Evolutionary conservation across 2,888 invertebrate species (phyloP), one percentile per base, ranked within the genome.

Genomic region (Drosophila pegasa): DNA sequence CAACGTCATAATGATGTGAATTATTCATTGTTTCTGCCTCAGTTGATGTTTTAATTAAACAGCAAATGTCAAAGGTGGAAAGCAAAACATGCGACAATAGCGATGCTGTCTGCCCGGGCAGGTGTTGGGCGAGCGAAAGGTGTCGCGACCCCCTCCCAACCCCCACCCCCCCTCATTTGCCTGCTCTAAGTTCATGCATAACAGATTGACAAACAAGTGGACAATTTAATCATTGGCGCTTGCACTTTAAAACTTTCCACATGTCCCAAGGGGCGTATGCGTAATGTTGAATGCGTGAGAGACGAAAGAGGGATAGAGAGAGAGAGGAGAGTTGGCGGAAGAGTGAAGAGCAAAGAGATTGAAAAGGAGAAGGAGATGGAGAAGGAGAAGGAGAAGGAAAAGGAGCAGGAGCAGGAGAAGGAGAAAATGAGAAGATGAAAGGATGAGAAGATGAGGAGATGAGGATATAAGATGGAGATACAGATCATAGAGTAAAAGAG

Each of bases 41-140:
- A 83, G 79, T 87, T 88, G 75, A 78, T 85, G 83, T 78, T 85
- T 87, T 87, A 87, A 88, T 87, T 87, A 87, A 85, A 73, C 71
- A 60, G 43, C 43, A 58, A 63, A 63, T 59, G 43, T 51, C 67
- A 67, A 61, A 69, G 57, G 47, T 27, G 38, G 29, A 29, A 60
- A 60, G 63, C 62, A 59, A 62, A 60, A 51, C 43, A 45, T n/a
- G 51, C 57, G 45, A 61, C 71, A 71, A 66, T 59, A 35, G 56
- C 60, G 45, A 51, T 7, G 20, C 20, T 1, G 35, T 2, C 7
- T 1, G 5, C 8, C n/a, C 35, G 2, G 6, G 10, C 3, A 3
- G n/a, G 16, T 0, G 10, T 5, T 12, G 16, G 6, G 1, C 5
- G 29, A 12, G 25, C 40, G 5, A 10, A 31, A 37, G 65, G 33